A percentile compares a stretch with the other conserved stretches of the same genome.
These are phyloP conservation scores for Augochlorella aurata DNA, from an alignment of 2,888 invertebrate species.

Conservation along the genomic window DNA sequence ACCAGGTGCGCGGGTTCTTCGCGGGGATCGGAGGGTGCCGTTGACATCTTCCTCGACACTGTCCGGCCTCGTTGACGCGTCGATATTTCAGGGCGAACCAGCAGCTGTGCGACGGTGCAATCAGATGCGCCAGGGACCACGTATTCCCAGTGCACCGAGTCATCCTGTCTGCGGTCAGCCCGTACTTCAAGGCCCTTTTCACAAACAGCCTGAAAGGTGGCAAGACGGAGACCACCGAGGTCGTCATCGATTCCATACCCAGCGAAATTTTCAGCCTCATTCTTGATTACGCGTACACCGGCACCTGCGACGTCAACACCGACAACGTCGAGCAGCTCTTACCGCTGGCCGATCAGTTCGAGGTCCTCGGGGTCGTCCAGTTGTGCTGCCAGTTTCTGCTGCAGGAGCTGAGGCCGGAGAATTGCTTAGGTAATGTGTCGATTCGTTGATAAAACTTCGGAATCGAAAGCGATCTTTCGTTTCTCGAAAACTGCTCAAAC, in stretches of 20 bases:
- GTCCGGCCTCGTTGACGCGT: neutral
- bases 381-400: constrained; percentile 87
- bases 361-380: constrained; percentile 88
- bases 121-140: constrained; percentile 85
- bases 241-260: constrained; percentile 84
- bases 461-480: too few species aligned
- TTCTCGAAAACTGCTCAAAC: too few species aligned
- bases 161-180: constrained; percentile 88
- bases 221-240: constrained; percentile 85
- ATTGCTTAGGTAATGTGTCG: constrained; percentile 84
- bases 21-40: neutral
- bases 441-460: neutral
- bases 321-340: constrained; percentile 88
- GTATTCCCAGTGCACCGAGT: constrained; percentile 87
- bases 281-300: constrained; percentile 90
- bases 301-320: constrained; percentile 85
- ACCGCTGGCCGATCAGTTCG: constrained; percentile 88
- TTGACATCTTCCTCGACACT: neutral
- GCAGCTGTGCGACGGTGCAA: constrained; percentile 88
- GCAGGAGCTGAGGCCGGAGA: constrained; percentile 86
- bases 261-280: constrained; percentile 86
- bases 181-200: constrained; percentile 89
- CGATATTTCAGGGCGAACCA: constrained; percentile 83
- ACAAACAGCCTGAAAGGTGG: constrained; percentile 86
- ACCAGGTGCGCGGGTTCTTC: neutral